Base-by-base conservation (phyloP, 2,113 vertebrate species). In the Macquaria ambigua region DNA sequence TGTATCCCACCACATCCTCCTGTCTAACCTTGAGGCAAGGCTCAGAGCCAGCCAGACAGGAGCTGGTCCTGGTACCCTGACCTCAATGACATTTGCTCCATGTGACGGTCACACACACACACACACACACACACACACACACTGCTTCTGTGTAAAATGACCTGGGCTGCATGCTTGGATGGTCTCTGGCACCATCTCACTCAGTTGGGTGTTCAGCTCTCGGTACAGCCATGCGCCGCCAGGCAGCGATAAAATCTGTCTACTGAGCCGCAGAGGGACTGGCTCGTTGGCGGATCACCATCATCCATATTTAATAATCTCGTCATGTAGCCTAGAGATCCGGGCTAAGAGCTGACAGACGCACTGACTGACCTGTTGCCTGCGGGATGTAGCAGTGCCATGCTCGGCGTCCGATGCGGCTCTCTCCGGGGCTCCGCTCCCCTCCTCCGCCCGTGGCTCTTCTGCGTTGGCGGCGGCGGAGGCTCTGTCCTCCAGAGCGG, bases 311-410 rank as follows among this genome's bases (percentile, higher is more conserved):
- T 93, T 92, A 88, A 94, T 90, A 34, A 81, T 61, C 76, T 25
- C 39, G 82, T 89, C 74, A 84, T 87, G 88, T 63, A 56, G 34
- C 34, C 34, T 34, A 34, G 74, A 81, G 79, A 88, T 76, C 74
- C 62, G 63, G 43, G 82, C 71, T 66, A 14, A n/a, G 41, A 56
- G 71, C 78, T 78, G 81, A 87, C 83, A 83, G 68, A 83, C 68
- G 67, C 67, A 63, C 89, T 79, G 64, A 94, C 96, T 96, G 94
- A 96, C 96, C 96, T 96, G 96, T 96, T 96, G 96, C 94, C 94
- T 84, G 88, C 85, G 93, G 95, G 93, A 90, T 92, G 93, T 89
- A 75, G 94, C 90, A 89, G 92, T 91, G 81, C 90, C 92, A 53
- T 59, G 87, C 74, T 92, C 94, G 34, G 83, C 23, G 15, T 91